These are phyloP conservation scores for Drosophila paranaensis DNA, from an alignment of 2,888 invertebrate species.

Conservation along the genomic window DNA sequence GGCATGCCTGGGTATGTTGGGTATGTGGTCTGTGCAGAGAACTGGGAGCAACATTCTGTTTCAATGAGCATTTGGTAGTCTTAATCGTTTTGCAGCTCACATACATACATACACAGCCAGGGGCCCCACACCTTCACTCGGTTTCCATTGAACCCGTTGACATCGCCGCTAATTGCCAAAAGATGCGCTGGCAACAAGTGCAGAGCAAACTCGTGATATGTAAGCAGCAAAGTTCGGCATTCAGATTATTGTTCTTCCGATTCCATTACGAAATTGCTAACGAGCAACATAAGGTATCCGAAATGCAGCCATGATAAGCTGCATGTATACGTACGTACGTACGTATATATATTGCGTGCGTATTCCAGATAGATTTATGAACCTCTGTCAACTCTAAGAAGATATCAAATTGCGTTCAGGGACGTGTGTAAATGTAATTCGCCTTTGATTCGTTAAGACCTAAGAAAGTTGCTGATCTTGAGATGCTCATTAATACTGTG, in stretches of 20 bases:
- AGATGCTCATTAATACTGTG: background rate
- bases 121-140: constrained; percentile 70
- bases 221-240: constrained; percentile 48
- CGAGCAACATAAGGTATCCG: background rate
- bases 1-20: constrained; percentile 31
- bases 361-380: no score
- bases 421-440: background rate
- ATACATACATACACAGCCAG: constrained; percentile 6
- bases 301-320: no score
- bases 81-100: constrained; percentile 1
- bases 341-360: no score
- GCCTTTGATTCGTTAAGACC: no score
- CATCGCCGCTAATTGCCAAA: constrained; percentile 75
- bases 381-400: no score
- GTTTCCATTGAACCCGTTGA: constrained; percentile 73
- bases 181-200: constrained; percentile 57
- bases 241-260: constrained; percentile 14
- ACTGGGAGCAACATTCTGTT: constrained; percentile 45
- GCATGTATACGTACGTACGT: no score
- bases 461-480: background rate
- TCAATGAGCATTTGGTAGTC: constrained; percentile 9
- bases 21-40: constrained; percentile 31
- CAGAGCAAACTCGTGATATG: constrained; percentile 69
- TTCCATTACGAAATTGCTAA: constrained; percentile 6
- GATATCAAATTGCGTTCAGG: background rate